These are phyloP conservation scores for Ophioderma brevispina DNA, from an alignment of 35 echinoderm and acorn worm species.

Conservation along the genomic window DNA sequence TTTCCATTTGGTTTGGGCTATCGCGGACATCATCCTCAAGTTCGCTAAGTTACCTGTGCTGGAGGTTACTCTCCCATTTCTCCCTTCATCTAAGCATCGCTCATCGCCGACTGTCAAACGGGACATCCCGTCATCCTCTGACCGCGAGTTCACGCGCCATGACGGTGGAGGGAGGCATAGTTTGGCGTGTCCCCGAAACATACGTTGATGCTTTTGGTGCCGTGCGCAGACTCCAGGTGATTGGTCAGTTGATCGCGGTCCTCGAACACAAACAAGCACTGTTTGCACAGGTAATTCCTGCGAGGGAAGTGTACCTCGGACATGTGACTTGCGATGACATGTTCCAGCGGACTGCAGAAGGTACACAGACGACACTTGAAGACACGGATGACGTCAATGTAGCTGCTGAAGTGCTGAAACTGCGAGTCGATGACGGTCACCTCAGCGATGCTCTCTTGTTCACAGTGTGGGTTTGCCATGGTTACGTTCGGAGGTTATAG, in stretches of 20 bases:
- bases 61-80: conserved; percentile 83
- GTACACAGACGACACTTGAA: conserved; percentile 92
- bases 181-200: conserved; percentile 83
- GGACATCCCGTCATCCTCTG: conserved; percentile 54
- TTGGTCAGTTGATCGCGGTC: conserved; percentile 79
- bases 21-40: conserved; percentile 20
- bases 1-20: conserved; percentile 13
- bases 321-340: conserved; percentile 99
- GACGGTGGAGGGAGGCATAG: conserved; percentile 47
- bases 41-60: conserved; percentile 93
- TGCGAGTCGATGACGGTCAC: conserved; percentile 99
- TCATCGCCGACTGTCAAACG: conserved; percentile 71
- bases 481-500: not conserved
- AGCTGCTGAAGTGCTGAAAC: conserved; percentile 94
- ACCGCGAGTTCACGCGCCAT: conserved; percentile 25
- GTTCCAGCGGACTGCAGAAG: conserved; percentile 95
- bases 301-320: conserved; percentile 96
- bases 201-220: conserved; percentile 72
- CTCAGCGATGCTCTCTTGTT: conserved; percentile 80
- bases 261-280: conserved; percentile 97
- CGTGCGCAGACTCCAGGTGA: conserved; percentile 89
- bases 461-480: conserved; percentile 22
- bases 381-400: conserved; percentile 93
- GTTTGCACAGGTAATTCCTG: conserved; percentile 92
- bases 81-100: conserved; percentile 38